These are phyloP conservation scores for Turritopsis dohrnii DNA, from an alignment of 30 jellyfish, hydroid and myxozoan species.

Conservation along the genomic window DNA sequence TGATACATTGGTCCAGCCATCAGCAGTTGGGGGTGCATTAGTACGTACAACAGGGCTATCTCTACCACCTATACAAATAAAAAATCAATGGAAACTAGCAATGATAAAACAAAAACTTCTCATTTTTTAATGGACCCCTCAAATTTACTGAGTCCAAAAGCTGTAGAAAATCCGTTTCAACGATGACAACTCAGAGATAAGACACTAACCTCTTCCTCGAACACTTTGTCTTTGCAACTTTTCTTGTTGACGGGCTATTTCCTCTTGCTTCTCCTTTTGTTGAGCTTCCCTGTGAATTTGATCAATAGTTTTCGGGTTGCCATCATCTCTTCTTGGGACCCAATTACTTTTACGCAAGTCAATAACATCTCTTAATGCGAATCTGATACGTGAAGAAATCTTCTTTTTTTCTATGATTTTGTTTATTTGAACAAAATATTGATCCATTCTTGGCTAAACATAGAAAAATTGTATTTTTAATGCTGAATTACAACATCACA, in stretches of 20 bases:
- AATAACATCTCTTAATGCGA: slow-evolving; percentile 68
- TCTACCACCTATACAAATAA: slow-evolving; percentile 48
- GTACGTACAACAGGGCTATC: slow-evolving; percentile 69
- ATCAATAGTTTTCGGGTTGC: no score
- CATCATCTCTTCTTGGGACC: slow-evolving; percentile 84
- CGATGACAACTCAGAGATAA: background rate
- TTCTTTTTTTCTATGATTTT: slow-evolving; percentile 56
- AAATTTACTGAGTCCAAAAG: no score
- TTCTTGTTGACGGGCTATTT: no score
- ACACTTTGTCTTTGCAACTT: slow-evolving; percentile 40
- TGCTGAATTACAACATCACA: background rate
- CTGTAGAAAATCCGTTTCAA: background rate
- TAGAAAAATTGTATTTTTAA: background rate
- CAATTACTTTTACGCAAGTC: slow-evolving; percentile 65
- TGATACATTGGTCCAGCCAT: slow-evolving; percentile 86
- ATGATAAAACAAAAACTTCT: background rate
- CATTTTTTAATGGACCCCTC: no score
- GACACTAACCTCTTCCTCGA: slow-evolving; percentile 3
- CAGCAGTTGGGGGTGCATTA: slow-evolving; percentile 45
- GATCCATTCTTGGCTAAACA: slow-evolving; percentile 73
- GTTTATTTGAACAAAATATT: slow-evolving; percentile 60
- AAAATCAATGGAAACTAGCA: background rate
- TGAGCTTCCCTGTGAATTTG: no score
- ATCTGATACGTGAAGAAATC: slow-evolving; percentile 67
- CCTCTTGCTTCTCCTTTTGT: no score